A percentile compares a stretch with the other conserved stretches of the same genome.
phyloP scores from a whole-genome alignment of 2,888 invertebrate species.

The Panopea generosa region DNA sequence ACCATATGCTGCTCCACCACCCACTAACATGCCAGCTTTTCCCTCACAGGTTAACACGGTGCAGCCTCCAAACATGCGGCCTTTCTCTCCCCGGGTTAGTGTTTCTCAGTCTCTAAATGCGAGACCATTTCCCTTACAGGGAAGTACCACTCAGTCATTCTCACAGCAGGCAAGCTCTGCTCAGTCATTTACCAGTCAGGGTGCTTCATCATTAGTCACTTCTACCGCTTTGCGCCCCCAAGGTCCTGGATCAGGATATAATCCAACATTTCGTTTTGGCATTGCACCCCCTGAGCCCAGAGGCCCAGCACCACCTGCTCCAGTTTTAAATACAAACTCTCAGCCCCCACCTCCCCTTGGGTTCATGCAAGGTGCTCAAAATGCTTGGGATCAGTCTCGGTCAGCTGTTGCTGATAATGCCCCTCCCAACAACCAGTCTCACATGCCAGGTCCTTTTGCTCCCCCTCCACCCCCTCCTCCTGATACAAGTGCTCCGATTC shows the following conservation, averaged over 20 bases:
- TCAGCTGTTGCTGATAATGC: background rate
- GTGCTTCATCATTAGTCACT: too few species aligned
- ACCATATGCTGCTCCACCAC: slow-evolving; percentile 7
- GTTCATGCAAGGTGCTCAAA: slow-evolving; percentile 23
- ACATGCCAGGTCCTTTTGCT: background rate
- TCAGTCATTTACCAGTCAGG: too few species aligned
- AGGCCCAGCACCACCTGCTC: slow-evolving; percentile 15
- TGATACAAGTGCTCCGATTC: slow-evolving; percentile 1
- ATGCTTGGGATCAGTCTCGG: slow-evolving; percentile 25
- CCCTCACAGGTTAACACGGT: background rate
- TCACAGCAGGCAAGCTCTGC: too few species aligned
- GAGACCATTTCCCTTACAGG: too few species aligned
- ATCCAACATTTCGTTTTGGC: slow-evolving; percentile 23
- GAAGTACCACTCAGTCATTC: too few species aligned
- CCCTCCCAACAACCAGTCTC: slow-evolving; percentile 15
- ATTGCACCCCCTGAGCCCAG: background rate
- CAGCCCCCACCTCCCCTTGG: slow-evolving; percentile 30
- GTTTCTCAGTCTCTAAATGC: too few species aligned
- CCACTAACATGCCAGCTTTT: background rate
- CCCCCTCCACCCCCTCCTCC: slow-evolving; percentile 33
- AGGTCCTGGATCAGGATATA: background rate
- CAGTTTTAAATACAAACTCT: slow-evolving; percentile 6
- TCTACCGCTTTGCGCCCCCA: too few species aligned
- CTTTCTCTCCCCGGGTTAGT: too few species aligned
- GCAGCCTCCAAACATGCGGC: too few species aligned